A percentile compares a stretch with the other conserved stretches of the same genome.
Conservation (phyloP, 2,113 vertebrate species). For the Pontoporia blainvillei region DNA sequence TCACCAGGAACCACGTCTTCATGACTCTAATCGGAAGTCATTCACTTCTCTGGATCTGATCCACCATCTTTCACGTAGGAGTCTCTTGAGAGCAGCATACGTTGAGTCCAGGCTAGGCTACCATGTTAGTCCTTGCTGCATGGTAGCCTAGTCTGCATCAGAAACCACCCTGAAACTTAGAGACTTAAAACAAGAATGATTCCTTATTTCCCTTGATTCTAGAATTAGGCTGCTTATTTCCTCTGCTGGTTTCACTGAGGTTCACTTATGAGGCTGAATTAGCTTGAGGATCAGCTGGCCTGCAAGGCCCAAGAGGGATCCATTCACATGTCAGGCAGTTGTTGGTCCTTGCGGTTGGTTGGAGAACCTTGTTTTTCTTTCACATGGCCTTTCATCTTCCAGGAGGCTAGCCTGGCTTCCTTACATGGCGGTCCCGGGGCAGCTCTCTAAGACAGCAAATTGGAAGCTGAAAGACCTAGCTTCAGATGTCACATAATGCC, state of each 20-base stretch:
- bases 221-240: background rate
- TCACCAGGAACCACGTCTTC: background rate
- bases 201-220: background rate
- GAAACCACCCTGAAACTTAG: background rate
- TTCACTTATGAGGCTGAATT: background rate
- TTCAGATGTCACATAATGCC: background rate
- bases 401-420: background rate
- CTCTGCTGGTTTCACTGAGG: background rate
- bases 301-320: background rate
- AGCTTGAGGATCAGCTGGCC: background rate
- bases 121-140: background rate
- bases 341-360: background rate
- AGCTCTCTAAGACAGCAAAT: background rate
- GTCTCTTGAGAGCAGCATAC: background rate
- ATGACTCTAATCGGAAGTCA: background rate
- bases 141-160: background rate
- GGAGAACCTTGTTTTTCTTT: background rate
- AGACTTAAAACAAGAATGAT: background rate
- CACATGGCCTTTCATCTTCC: background rate
- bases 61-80: background rate
- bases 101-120: background rate
- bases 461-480: background rate
- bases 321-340: no score
- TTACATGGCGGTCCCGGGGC: background rate
- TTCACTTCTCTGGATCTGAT: background rate